These are phyloP conservation scores for Scleropages formosus DNA, from an alignment of 2,797 vertebrate species.

Conservation along the genomic window DNA sequence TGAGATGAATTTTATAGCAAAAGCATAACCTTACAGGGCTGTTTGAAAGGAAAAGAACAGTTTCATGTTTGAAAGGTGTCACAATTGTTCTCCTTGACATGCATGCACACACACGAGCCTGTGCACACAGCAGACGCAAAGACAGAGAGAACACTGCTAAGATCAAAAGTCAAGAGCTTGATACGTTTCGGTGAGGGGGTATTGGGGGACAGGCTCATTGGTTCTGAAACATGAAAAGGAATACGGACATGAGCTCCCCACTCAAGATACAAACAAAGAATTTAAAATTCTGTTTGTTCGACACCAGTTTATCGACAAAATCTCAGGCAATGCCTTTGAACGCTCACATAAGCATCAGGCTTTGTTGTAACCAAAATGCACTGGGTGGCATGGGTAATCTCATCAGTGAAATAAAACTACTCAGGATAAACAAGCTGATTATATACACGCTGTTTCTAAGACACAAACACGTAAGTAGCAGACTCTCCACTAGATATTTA, in stretches of 20 bases:
- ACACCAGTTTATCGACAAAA: not conserved
- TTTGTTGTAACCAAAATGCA: not conserved
- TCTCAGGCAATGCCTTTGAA: not conserved
- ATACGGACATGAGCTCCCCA: not conserved
- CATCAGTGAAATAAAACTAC: not conserved
- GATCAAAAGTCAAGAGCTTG: conserved; percentile 8
- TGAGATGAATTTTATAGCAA: conserved; percentile 9
- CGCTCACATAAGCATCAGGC: not conserved
- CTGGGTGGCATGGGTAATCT: not conserved
- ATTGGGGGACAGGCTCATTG: not conserved
- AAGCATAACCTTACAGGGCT: not conserved
- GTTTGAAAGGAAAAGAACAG: conserved; percentile 6
- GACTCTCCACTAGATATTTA: no score
- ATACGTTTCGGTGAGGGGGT: not conserved
- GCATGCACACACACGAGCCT: not conserved
- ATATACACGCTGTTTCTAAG: not conserved
- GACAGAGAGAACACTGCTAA: not conserved
- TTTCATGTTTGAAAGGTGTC: not conserved
- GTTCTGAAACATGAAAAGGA: conserved; percentile 19
- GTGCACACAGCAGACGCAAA: not conserved
- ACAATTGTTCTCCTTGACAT: not conserved
- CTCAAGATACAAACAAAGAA: not conserved
- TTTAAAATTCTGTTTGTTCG: not conserved
- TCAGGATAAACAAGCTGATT: not conserved
- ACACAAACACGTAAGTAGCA: no score